phyloP scores from a whole-genome alignment of 2,888 invertebrate species.

The Oegoconia quadripuncta region DNA sequence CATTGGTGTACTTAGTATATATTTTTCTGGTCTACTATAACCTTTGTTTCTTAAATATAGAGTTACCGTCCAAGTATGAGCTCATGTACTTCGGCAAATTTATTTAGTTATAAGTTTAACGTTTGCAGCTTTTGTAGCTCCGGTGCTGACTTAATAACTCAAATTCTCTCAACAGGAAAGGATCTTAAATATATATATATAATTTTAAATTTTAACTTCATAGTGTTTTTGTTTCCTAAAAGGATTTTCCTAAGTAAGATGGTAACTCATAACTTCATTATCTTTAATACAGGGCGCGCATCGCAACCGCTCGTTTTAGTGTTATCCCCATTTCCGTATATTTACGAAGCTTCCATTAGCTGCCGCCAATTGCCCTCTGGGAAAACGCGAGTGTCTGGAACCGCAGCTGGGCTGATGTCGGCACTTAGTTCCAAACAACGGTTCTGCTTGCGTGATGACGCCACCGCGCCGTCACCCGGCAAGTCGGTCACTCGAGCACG shows the following conservation, averaged over 20 bases:
- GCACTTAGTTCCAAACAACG: conserved; percentile 41
- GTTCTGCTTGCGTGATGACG: conserved; percentile 28
- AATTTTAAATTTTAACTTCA: no score
- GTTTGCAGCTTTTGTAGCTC: no score
- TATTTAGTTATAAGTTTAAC: no score
- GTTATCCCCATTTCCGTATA: conserved; percentile 11
- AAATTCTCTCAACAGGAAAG: no score
- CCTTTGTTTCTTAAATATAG: no score
- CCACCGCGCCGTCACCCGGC: conserved; percentile 22
- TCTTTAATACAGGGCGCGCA: not conserved
- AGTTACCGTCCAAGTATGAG: no score
- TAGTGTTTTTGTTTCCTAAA: not conserved
- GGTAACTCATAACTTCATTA: not conserved
- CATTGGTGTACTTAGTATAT: no score
- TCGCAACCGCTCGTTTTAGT: not conserved
- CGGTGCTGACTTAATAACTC: no score
- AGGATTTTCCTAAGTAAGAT: no score
- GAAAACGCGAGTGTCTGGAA: conserved; percentile 30
- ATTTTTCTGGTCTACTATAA: no score
- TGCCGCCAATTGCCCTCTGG: conserved; percentile 20
- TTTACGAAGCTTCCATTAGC: conserved; percentile 27
- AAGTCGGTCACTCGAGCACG: conserved; percentile 45
- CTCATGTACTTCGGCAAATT: no score
- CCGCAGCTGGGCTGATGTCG: conserved; percentile 36
- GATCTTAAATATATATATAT: no score